Percentiles rank a stretch among this genome's conserved stretches.
These are phyloP conservation scores for Habroteleia sp. DNA, from an alignment of 2,888 invertebrate species.

Conservation along the genomic window DNA sequence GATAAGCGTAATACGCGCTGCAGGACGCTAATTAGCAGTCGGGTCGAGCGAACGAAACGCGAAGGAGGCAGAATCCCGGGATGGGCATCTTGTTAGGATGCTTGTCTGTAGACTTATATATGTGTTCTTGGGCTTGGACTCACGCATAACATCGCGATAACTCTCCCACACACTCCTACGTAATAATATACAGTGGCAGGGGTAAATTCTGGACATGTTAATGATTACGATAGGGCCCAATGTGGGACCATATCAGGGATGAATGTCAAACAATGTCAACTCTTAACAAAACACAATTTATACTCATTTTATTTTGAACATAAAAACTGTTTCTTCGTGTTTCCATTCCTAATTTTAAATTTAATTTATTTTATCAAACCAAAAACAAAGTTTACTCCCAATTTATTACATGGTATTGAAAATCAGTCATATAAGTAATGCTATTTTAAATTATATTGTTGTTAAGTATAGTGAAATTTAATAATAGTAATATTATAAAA, in stretches of 20 bases:
- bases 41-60: constrained; percentile 28
- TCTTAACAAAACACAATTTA: too few species aligned
- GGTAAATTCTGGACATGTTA: constrained; percentile 31
- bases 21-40: constrained; percentile 59
- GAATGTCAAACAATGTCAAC: constrained; percentile 21
- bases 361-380: too few species aligned
- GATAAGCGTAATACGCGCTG: constrained; percentile 60
- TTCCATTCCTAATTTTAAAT: too few species aligned
- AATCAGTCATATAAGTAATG: too few species aligned
- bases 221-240: constrained; percentile 48
- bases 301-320: too few species aligned
- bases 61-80: constrained; percentile 40
- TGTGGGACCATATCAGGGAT: constrained; percentile 17
- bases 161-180: constrained; percentile 42
- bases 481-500: too few species aligned
- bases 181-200: constrained; percentile 7
- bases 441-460: too few species aligned
- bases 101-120: neutral
- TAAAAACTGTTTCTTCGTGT: too few species aligned
- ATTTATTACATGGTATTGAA: too few species aligned
- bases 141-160: constrained; percentile 28
- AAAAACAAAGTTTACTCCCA: neutral
- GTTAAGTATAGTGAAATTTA: too few species aligned
- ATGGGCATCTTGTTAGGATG: constrained; percentile 47
- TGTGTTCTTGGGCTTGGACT: constrained; percentile 29